These are phyloP conservation scores for Syritta pipiens DNA, from an alignment of 2,888 invertebrate species.

Conservation along the genomic window DNA sequence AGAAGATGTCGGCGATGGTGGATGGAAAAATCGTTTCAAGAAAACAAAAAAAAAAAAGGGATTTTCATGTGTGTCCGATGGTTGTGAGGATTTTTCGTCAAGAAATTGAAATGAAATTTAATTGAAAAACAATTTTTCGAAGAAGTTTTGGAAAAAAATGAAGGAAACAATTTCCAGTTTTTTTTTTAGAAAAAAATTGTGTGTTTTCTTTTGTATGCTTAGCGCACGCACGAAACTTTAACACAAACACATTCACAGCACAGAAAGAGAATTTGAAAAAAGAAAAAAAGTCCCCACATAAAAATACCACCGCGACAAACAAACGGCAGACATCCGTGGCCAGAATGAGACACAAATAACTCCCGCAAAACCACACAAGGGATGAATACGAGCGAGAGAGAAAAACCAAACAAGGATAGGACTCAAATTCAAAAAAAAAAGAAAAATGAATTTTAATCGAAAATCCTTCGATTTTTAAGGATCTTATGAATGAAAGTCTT, in stretches of 20 bases:
- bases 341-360: slow-evolving; percentile 27
- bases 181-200: not conserved
- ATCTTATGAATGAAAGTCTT: no score
- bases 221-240: slow-evolving; percentile 59
- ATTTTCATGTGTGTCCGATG: not conserved
- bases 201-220: slow-evolving; percentile 13
- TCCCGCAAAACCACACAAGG: not conserved
- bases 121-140: no score
- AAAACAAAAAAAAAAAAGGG: not conserved
- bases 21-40: not conserved
- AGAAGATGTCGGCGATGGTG: slow-evolving; percentile 1
- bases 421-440: no score
- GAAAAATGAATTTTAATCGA: no score
- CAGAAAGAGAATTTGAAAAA: no score
- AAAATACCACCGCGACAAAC: slow-evolving; percentile 41
- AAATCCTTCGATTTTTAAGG: no score
- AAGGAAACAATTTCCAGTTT: slow-evolving; percentile 20
- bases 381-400: not conserved
- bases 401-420: no score
- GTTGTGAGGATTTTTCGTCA: not conserved
- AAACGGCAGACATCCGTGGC: not conserved
- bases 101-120: no score
- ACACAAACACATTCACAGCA: slow-evolving; percentile 42
- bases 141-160: not conserved
- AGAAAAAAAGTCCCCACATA: no score